Percentiles rank a stretch among this genome's conserved stretches.
phyloP scores from a whole-genome alignment of 2,888 invertebrate species.

The Lasioglossum pauxillum region DNA sequence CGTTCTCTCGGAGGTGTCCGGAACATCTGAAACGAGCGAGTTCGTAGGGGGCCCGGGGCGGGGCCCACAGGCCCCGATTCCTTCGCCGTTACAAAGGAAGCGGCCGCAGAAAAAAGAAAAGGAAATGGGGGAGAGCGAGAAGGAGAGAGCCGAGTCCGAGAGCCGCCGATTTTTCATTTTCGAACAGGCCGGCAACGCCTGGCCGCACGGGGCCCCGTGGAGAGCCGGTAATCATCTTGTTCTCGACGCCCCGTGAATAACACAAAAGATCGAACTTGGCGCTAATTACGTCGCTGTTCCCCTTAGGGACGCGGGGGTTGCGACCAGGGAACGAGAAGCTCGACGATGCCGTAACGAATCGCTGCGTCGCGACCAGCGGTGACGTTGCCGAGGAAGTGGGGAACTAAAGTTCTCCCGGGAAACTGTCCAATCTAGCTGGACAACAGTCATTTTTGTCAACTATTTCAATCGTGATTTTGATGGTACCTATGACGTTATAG shows the following conservation, averaged over 20 bases:
- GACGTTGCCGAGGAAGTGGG: neutral
- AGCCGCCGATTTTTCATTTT: conserved; percentile 70
- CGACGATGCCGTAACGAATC: conserved; percentile 35
- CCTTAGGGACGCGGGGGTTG: conserved; percentile 34
- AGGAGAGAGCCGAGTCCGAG: conserved; percentile 22
- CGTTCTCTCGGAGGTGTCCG: conserved; percentile 37
- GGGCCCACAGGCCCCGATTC: conserved; percentile 18
- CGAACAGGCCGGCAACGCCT: conserved; percentile 61
- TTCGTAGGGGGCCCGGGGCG: conserved; percentile 45
- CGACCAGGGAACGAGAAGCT: neutral
- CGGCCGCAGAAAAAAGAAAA: conserved; percentile 35
- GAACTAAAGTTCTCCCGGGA: neutral
- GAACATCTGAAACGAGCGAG: conserved; percentile 61
- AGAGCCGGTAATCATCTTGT: conserved; percentile 79
- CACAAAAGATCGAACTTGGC: conserved; percentile 79
- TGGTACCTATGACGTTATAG: no score
- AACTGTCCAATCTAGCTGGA: no score
- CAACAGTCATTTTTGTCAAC: no score
- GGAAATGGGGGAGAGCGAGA: conserved; percentile 31
- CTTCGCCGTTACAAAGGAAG: conserved; percentile 35
- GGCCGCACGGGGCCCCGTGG: conserved; percentile 67
- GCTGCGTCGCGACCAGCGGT: neutral
- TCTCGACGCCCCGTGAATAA: conserved; percentile 78
- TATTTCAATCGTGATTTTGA: no score
- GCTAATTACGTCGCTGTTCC: conserved; percentile 76